Percentiles rank a stretch among this genome's conserved stretches.
phyloP scores from a whole-genome alignment of 2,113 vertebrate species.

The Mesoclemmys tuberculata region DNA sequence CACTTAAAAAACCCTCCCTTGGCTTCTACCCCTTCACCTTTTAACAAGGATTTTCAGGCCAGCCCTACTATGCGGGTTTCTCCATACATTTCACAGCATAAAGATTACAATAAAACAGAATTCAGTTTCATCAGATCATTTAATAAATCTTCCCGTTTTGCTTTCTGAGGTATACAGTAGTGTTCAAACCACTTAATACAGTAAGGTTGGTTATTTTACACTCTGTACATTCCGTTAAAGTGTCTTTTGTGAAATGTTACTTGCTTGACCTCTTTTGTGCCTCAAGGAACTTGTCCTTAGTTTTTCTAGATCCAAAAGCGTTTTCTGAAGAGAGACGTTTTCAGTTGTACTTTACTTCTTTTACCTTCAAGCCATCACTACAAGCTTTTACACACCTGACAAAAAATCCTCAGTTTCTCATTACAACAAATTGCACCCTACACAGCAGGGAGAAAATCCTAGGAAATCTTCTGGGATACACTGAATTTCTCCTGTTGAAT shows the following conservation, averaged over 20 bases:
- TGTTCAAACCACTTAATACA: slow-evolving; percentile 37
- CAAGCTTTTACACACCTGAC: slow-evolving; percentile 69
- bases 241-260: slow-evolving; percentile 19
- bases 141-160: slow-evolving; percentile 35
- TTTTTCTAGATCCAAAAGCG: slow-evolving; percentile 21
- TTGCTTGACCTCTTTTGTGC: slow-evolving; percentile 22
- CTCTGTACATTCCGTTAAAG: slow-evolving; percentile 25
- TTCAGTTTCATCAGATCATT: slow-evolving; percentile 4
- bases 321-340: slow-evolving; percentile 59
- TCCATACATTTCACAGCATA: not conserved
- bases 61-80: not conserved
- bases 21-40: not conserved
- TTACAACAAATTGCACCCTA: slow-evolving; percentile 71
- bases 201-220: not conserved
- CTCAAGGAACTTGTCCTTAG: not conserved
- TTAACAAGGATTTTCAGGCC: not conserved
- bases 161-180: not conserved
- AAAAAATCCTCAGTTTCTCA: slow-evolving; percentile 75
- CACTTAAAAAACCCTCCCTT: not conserved
- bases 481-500: slow-evolving; percentile 79
- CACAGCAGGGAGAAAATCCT: slow-evolving; percentile 70
- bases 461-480: slow-evolving; percentile 72
- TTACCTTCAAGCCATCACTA: slow-evolving; percentile 44
- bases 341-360: slow-evolving; percentile 5
- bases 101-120: not conserved